phyloP scores from a whole-genome alignment of 2,888 invertebrate genomes.

The Seira ritae region DNA sequence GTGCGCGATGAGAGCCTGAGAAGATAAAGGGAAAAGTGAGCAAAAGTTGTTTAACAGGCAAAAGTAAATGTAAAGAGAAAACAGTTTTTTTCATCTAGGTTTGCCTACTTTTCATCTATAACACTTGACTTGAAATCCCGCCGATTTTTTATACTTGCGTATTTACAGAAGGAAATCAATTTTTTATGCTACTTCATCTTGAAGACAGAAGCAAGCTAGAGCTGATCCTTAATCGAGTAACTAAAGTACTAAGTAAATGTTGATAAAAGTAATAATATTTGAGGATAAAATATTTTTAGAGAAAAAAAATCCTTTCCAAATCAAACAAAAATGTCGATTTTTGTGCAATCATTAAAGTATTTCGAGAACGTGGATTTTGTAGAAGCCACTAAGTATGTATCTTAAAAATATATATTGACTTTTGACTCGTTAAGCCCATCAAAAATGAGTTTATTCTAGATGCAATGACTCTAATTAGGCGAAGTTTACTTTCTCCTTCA shows the following conservation, averaged over 20 bases:
- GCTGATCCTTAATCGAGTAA: conserved; percentile 25
- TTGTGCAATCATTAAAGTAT: conserved; percentile 21
- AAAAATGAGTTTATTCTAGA: no score
- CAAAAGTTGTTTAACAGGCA: conserved; percentile 37
- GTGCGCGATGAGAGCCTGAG: no score
- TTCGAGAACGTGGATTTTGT: no score
- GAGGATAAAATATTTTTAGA: conserved; percentile 23
- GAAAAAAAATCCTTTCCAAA: conserved; percentile 19
- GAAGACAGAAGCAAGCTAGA: neutral
- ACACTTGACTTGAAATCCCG: no score
- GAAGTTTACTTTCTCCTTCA: no score
- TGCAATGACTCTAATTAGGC: no score
- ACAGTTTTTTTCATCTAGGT: no score
- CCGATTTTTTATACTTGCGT: neutral
- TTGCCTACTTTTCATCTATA: no score
- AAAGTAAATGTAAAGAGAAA: conserved; percentile 17
- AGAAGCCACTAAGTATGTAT: no score
- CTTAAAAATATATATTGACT: no score
- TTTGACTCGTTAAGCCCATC: no score
- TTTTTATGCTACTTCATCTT: conserved; percentile 18
- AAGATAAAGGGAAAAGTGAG: conserved; percentile 3
- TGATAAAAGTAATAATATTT: conserved; percentile 43
- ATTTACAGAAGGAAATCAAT: conserved; percentile 49
- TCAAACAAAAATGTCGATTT: conserved; percentile 38
- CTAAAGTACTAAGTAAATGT: conserved; percentile 40